Evolutionary conservation across 2,113 vertebrate species (phyloP).

Genomic region (Gasterosteus nipponicus): DNA sequence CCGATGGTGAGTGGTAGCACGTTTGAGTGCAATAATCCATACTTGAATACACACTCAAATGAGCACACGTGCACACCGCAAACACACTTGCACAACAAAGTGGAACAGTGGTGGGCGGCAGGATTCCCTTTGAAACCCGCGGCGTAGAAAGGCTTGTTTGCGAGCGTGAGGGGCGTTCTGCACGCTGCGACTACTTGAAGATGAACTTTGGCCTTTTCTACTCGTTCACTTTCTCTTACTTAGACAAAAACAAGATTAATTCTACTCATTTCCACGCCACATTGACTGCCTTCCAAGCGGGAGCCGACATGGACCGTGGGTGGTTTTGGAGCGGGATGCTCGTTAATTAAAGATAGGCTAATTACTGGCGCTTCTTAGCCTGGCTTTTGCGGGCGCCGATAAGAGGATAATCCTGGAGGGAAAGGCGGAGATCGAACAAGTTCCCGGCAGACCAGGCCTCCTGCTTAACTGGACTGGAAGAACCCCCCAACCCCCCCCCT

Average conservation of each 20-base stretch:
- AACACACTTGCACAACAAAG: constrained; percentile 60
- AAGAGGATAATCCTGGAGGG: constrained; percentile 84
- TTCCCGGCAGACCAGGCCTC: constrained; percentile 74
- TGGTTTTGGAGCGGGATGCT: constrained; percentile 78
- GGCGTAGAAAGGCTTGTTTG: constrained; percentile 63
- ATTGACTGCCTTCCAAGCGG: constrained; percentile 71
- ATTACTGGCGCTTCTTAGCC: constrained; percentile 82
- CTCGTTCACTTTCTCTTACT: constrained; percentile 58
- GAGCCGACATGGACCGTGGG: constrained; percentile 72
- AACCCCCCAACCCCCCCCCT: constrained; percentile 33
- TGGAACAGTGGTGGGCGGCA: constrained; percentile 77
- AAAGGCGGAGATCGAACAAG: constrained; percentile 79
- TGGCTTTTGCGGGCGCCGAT: constrained; percentile 78
- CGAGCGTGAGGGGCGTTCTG: constrained; percentile 64
- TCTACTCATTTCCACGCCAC: constrained; percentile 62
- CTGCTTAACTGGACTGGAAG: constrained; percentile 68
- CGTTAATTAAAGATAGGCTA: constrained; percentile 86
- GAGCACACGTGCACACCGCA: constrained; percentile 46
- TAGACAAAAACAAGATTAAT: constrained; percentile 75
- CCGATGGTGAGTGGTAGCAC: constrained; percentile 54
- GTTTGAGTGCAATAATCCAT: constrained; percentile 57
- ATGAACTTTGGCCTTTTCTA: constrained; percentile 77
- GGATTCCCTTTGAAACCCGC: constrained; percentile 82
- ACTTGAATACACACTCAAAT: constrained; percentile 48
- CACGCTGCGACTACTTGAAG: constrained; percentile 60